These are phyloP conservation scores for Phylloscopus trochilus DNA, from an alignment of 2,113 vertebrate species.

Conservation along the genomic window DNA sequence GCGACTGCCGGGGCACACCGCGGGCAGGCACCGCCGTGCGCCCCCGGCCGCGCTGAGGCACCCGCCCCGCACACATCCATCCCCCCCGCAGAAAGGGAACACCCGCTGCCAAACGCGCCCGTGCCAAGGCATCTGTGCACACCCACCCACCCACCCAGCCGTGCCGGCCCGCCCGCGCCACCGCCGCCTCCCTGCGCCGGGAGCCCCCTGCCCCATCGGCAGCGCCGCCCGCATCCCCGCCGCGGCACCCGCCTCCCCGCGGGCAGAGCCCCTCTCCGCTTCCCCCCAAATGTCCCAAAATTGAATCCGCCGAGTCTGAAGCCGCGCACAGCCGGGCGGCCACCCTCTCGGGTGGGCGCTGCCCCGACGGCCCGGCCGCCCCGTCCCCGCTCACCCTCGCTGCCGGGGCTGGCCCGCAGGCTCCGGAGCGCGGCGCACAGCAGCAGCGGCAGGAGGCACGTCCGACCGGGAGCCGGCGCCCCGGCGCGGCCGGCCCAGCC, in stretches of 20 bases:
- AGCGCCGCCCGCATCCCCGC: not conserved
- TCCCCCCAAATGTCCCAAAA: not conserved
- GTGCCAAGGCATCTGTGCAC: not conserved
- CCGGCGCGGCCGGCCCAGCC: not conserved
- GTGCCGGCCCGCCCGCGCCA: not conserved
- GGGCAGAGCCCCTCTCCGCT: not conserved
- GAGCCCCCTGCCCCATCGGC: not conserved
- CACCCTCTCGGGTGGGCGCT: not conserved
- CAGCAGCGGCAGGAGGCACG: constrained; percentile 44
- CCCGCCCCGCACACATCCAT: not conserved
- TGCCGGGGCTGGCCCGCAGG: constrained; percentile 69
- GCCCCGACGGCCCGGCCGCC: not conserved
- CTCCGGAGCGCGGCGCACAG: constrained; percentile 66
- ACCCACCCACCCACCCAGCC: not conserved
- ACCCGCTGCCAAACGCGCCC: not conserved
- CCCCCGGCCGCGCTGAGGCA: no score
- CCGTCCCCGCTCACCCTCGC: constrained; percentile 64
- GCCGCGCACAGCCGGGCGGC: not conserved
- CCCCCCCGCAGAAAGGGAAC: not conserved
- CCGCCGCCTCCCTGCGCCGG: not conserved
- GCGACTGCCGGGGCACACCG: not conserved
- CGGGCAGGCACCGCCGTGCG: not conserved
- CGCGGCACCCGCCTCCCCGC: not conserved
- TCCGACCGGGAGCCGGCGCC: constrained; percentile 38
- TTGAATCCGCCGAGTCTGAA: not conserved